Base-by-base conservation (phyloP, 2,888 invertebrate genomes). In the Syrphus vitripennis region DNA sequence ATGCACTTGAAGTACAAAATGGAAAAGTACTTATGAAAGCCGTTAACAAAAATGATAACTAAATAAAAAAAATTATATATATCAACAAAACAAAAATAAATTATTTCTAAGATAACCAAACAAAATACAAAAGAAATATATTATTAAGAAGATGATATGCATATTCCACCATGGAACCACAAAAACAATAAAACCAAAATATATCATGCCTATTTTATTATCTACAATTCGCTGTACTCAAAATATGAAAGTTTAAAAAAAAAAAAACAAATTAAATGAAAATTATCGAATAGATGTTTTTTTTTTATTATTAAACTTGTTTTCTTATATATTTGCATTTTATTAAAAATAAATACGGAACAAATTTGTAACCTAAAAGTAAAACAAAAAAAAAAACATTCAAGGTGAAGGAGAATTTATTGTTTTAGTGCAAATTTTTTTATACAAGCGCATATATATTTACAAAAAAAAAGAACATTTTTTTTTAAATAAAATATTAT, bases 1-100 rank as follows among this genome's bases (percentile, higher is more conserved):
- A 95, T 91, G 92, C 94, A 77, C 92, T 96, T 80, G 95, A 95
- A 91, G 90, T 93, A 88, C 92, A 93, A 90, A 92, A 90, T 88
- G 93, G 92, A 87, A 92, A 92, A 89, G 91, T 94, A 87, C 89
- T 94, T 87, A 91, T 94, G 89, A 94, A 93, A 90, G 90, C 92
- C 80, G 90, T 92, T 70, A 92, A 91, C 83, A 92, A 92, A 89
- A 92, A 90, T 89, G 92, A 92, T 81, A 86, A 86, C 67, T 86
- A 82, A 84, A 76, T 7, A 53, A 45, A 71, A 74, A 12, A 37
- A 42, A 37, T 34, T 29, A 21, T 59, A 5, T 29, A 71, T 5
- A 1, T 6, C 9, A 59, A 57, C 4, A 34, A 59, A 40, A 48
- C 53, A 0, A 16, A 55, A 79, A 67, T 16, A 67, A 65, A 59